Percentiles rank a stretch among this genome's conserved stretches.
Evolutionary conservation across 2,113 vertebrate species (phyloP).

Genomic region (Stigmatopora argus): DNA sequence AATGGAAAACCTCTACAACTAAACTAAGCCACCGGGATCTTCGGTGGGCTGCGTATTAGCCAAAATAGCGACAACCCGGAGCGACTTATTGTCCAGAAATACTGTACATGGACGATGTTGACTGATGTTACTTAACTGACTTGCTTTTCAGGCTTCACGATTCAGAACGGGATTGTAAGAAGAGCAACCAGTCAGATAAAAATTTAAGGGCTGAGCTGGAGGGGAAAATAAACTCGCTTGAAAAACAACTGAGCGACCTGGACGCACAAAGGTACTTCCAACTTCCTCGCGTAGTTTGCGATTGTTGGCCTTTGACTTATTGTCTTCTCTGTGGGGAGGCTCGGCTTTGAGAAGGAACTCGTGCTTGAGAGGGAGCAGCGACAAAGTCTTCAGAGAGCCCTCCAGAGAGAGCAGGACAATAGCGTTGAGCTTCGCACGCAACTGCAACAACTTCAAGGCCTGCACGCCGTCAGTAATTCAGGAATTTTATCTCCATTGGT

Average conservation of each 20-base stretch:
- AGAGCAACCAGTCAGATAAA: conserved; percentile 75
- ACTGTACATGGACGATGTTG: no score
- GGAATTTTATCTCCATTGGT: neutral
- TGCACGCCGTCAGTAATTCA: conserved; percentile 68
- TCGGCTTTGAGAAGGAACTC: conserved; percentile 83
- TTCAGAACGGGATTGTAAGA: conserved; percentile 73
- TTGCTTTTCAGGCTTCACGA: conserved; percentile 71
- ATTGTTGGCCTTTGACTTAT: neutral
- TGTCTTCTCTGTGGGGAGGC: conserved; percentile 62
- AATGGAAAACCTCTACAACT: no score
- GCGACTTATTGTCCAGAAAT: neutral
- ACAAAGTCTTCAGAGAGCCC: conserved; percentile 80
- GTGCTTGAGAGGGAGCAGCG: conserved; percentile 86
- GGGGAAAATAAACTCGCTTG: conserved; percentile 67
- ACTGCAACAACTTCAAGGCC: conserved; percentile 86
- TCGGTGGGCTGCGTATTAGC: no score
- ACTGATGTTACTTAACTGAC: neutral
- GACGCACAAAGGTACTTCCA: conserved; percentile 76
- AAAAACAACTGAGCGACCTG: conserved; percentile 80
- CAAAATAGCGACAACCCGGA: no score
- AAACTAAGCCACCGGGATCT: no score
- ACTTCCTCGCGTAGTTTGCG: no score
- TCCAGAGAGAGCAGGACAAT: conserved; percentile 85
- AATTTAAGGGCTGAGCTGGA: conserved; percentile 79
- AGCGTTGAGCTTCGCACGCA: conserved; percentile 82